Evolutionary conservation across 2,888 invertebrate genomes (phyloP).

Genomic region (Gonocerus acuteangulatus): DNA sequence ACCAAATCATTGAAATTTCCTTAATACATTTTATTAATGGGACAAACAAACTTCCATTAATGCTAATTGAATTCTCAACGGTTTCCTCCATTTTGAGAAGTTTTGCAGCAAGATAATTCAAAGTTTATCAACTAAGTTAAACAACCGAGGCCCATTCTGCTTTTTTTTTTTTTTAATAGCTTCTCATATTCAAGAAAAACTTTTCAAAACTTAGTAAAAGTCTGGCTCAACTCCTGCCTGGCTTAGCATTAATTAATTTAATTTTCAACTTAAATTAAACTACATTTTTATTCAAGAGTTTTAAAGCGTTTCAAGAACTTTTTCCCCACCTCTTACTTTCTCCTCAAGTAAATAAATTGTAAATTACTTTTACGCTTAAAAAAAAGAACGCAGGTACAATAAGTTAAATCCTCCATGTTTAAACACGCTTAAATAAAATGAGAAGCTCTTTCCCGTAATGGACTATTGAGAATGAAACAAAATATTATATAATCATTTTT

Average conservation of each 20-base stretch:
- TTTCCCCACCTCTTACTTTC: background rate
- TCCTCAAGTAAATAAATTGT: slow-evolving; percentile 17
- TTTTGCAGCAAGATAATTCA: background rate
- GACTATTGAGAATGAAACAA: no score
- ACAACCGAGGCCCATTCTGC: background rate
- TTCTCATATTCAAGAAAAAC: slow-evolving; percentile 11
- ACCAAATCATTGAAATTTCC: no score
- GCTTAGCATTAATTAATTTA: slow-evolving; percentile 19
- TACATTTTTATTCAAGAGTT: slow-evolving; percentile 24
- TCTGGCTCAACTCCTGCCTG: background rate
- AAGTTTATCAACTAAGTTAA: background rate
- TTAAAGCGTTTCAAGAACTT: slow-evolving; percentile 9
- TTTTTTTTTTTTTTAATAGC: background rate
- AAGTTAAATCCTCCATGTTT: no score
- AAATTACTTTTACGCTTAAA: slow-evolving; percentile 6
- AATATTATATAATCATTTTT: no score
- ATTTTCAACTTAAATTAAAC: slow-evolving; percentile 19
- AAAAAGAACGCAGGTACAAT: background rate
- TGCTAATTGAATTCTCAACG: no score
- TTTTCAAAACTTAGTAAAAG: slow-evolving; percentile 3
- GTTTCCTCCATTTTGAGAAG: background rate
- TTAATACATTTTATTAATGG: no score
- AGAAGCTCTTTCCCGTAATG: no score
- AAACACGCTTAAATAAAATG: no score
- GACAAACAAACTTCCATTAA: no score